Evolutionary conservation across 2,797 vertebrate genomes (phyloP).

Genomic region (Pseudopleuronectes americanus): DNA sequence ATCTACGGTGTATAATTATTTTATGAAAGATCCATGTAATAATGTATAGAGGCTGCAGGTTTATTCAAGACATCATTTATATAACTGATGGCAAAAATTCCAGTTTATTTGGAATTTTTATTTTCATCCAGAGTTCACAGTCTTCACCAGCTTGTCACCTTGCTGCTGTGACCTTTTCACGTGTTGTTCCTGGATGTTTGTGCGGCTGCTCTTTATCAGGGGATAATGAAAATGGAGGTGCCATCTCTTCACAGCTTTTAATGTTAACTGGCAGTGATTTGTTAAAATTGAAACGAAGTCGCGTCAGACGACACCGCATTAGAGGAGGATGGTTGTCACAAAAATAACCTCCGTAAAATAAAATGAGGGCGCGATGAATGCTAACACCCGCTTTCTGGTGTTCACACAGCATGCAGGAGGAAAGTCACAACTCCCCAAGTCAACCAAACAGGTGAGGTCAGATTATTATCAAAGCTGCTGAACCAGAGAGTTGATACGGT

Average conservation of each 20-base stretch:
- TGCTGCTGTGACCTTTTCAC: conserved; percentile 71
- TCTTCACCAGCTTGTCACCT: conserved; percentile 55
- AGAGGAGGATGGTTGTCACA: conserved; percentile 46
- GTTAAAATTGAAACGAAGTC: conserved; percentile 20
- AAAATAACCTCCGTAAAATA: conserved; percentile 54
- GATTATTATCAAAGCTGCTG: conserved; percentile 86
- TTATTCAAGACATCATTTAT: background rate
- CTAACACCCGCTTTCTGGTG: conserved; percentile 35
- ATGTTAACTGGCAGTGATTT: conserved; percentile 73
- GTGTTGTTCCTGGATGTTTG: conserved; percentile 55
- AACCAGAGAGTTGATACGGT: conserved; percentile 81
- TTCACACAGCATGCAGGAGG: conserved; percentile 56
- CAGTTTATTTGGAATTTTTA: conserved; percentile 1
- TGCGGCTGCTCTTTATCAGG: conserved; percentile 50
- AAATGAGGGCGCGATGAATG: conserved; percentile 53
- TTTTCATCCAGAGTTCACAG: conserved; percentile 52
- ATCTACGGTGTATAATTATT: conserved; percentile 45
- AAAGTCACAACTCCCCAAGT: conserved; percentile 67
- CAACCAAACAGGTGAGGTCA: conserved; percentile 83
- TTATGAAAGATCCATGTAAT: conserved; percentile 37
- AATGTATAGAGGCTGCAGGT: conserved; percentile 11
- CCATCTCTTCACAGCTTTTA: conserved; percentile 61
- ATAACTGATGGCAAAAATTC: background rate
- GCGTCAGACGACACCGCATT: conserved; percentile 40
- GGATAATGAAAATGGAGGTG: conserved; percentile 68